A percentile compares a stretch with the other conserved stretches of the same genome.
Evolutionary conservation across 2,888 invertebrate genomes (phyloP).

Genomic region (Ephialtes manifestator): DNA sequence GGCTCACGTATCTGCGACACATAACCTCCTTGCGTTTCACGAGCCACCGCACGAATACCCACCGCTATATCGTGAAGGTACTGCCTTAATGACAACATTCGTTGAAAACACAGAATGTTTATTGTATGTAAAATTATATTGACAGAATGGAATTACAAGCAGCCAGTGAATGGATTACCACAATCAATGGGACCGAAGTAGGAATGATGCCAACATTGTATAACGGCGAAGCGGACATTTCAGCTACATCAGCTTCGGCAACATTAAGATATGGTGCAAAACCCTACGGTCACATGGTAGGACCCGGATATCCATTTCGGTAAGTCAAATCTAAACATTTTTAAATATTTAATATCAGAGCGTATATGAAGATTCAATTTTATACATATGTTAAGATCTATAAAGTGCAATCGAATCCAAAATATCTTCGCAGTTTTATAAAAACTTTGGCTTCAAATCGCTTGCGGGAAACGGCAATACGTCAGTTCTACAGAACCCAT

Average conservation of each 20-base stretch:
- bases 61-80: too few relatives aligned
- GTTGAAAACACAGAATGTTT: not conserved
- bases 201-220: conserved; percentile 57
- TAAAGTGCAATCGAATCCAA: too few relatives aligned
- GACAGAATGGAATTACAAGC: conserved; percentile 2
- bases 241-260: conserved; percentile 45
- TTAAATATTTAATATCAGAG: too few relatives aligned
- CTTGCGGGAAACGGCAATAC: too few relatives aligned
- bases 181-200: conserved; percentile 54
- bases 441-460: too few relatives aligned
- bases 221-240: conserved; percentile 47
- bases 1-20: too few relatives aligned
- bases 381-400: too few relatives aligned
- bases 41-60: too few relatives aligned
- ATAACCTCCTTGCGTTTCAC: too few relatives aligned
- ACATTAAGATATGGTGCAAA: conserved; percentile 44
- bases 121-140: not conserved
- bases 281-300: conserved; percentile 46
- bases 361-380: too few relatives aligned
- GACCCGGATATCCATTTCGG: conserved; percentile 63
- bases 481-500: too few relatives aligned
- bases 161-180: conserved; percentile 47
- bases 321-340: not conserved
- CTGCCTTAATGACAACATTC: not conserved
- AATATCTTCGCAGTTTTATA: too few relatives aligned